Conservation (phyloP, 2,888 invertebrate genomes). For the Omphaloscelis lunosa region DNA sequence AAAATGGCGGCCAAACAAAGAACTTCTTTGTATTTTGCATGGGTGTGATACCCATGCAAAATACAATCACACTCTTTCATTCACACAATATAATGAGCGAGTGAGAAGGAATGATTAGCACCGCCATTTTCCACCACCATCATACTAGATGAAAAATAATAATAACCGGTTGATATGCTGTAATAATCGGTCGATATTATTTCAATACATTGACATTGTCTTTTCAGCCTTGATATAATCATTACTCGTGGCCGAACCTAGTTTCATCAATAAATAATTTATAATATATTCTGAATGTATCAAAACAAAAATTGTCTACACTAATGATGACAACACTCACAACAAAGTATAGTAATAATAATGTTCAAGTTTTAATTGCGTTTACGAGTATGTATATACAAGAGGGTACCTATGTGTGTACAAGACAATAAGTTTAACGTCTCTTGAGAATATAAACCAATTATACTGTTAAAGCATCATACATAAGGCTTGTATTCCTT, state of each 20-base stretch:
- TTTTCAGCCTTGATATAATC: neutral
- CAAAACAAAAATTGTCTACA: slow-evolving; percentile 17
- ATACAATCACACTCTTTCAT: neutral
- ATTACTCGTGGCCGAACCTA: neutral
- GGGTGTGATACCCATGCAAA: too few relatives aligned
- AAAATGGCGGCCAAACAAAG: neutral
- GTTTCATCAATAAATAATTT: neutral
- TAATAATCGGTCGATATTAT: neutral
- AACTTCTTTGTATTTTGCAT: neutral
- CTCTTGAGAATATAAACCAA: slow-evolving; percentile 27
- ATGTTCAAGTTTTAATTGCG: slow-evolving; percentile 31
- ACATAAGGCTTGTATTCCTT: slow-evolving; percentile 23
- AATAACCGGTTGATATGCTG: too few relatives aligned
- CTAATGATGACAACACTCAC: slow-evolving; percentile 1
- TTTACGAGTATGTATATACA: neutral
- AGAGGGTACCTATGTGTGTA: neutral
- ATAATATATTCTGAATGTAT: neutral
- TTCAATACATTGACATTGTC: neutral
- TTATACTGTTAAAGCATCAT: slow-evolving; percentile 19
- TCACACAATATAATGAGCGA: neutral
- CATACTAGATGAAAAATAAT: too few relatives aligned
- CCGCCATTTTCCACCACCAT: neutral
- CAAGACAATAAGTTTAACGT: slow-evolving; percentile 12
- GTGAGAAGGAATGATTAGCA: neutral
- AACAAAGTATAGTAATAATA: slow-evolving; percentile 18